These are phyloP conservation scores for Solenopsis invicta DNA, from an alignment of 1,140 invertebrate genomes.

Conservation along the genomic window DNA sequence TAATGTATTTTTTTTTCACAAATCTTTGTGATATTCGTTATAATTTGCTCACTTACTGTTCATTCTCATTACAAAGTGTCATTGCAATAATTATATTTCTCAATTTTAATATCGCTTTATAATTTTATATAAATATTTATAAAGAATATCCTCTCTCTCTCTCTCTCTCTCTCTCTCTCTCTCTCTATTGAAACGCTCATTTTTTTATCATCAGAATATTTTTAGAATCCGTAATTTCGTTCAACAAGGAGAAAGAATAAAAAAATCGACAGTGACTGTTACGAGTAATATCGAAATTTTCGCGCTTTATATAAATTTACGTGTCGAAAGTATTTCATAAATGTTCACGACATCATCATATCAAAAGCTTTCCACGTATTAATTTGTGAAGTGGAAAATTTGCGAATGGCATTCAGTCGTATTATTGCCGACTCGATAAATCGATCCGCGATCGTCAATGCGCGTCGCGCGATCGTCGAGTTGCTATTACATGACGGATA, in stretches of 20 bases:
- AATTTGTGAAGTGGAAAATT: conserved; percentile 51
- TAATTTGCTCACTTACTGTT: background rate
- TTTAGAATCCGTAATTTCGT: background rate
- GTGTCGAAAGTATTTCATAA: background rate
- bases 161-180: too few species aligned
- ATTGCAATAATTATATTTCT: background rate
- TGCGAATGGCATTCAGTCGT: background rate
- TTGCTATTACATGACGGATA: conserved; percentile 27
- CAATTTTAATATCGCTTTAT: background rate
- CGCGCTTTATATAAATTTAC: background rate
- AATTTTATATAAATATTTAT: conserved; percentile 10
- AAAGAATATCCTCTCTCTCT: background rate
- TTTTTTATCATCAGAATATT: background rate
- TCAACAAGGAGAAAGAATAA: background rate
- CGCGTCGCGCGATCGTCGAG: background rate
- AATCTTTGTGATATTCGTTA: background rate
- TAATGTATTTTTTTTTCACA: background rate
- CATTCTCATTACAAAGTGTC: background rate
- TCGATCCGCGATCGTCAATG: conserved; percentile 8
- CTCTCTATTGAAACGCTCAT: background rate
- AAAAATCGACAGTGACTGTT: background rate
- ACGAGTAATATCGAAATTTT: background rate
- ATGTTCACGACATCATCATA: background rate
- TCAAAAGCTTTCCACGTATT: conserved; percentile 14
- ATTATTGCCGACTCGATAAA: conserved; percentile 48